Evolutionary conservation across 2,797 vertebrate genomes (phyloP), one percentile per base, ranked within the genome.

Genomic region (Sandelia bainsii): DNA sequence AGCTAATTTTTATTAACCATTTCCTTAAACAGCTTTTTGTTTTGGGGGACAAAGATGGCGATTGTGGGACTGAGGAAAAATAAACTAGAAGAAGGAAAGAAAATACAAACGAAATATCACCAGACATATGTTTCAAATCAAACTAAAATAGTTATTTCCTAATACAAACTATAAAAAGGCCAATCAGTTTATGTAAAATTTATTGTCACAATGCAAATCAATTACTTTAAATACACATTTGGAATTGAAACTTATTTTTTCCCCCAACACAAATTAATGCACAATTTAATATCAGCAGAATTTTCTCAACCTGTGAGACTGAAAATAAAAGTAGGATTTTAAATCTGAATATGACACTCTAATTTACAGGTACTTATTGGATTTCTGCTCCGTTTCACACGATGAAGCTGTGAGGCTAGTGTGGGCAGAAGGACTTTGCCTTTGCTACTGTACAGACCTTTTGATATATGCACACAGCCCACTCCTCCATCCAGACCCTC

Each of bases 351-450:
- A 11, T 50, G 8, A 60, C 69, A 59, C 19, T 60, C n/a, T 29
- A 20, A 23, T 62, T 53, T 39, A 48, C 58, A 17, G 69, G 19
- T 17, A 54, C 22, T n/a, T 63, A 62, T 62, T 40, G 8, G 23
- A 62, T 66, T 46, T 76, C 2, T 12, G 29, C 44, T 73, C 51
- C 17, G 12, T 72, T 79, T 52, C 61, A 52, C 10, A 51, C 62
- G 40, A 85, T 75, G 34, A 63, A 44, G 23, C 44, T 46, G 44
- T 9, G 22, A 52, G 44, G 20, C 29, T 16, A 45, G 34, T 34
- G 75, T 73, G 66, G 77, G 72, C 44, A 61, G 75, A 29, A 16
- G 42, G 51, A 27, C 58, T 57, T 45, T 62, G 53, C 37, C 56
- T 74, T 62, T 32, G 72, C 58, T 22, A 4, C 48, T 72, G 29